These are phyloP conservation scores for Lerema accius DNA, from an alignment of 1,140 invertebrate species.

Conservation along the genomic window DNA sequence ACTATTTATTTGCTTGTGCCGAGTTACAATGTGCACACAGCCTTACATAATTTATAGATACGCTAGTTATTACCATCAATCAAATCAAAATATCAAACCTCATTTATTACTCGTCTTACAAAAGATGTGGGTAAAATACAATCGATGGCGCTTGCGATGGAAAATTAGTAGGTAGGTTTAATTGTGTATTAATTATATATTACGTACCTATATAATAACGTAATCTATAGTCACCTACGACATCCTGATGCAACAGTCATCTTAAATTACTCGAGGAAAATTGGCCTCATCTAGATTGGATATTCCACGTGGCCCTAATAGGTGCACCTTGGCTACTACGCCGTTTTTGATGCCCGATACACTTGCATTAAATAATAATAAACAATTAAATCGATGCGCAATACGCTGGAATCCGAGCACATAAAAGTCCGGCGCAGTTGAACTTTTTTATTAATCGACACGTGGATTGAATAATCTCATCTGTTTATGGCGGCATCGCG, in stretches of 20 bases:
- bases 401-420: slow-evolving; percentile 7
- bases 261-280: slow-evolving; percentile 3
- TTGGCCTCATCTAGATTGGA: not conserved
- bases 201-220: no score
- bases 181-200: no score
- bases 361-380: slow-evolving; percentile 14
- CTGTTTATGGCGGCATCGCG: not conserved
- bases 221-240: not conserved
- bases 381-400: slow-evolving; percentile 17
- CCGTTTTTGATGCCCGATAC: slow-evolving; percentile 13
- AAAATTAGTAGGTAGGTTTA: no score
- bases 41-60: no score
- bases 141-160: no score
- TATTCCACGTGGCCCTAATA: slow-evolving; percentile 17
- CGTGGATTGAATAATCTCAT: slow-evolving; percentile 10
- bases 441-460: slow-evolving; percentile 13
- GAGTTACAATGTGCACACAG: no score
- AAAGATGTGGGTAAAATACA: no score
- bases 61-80: no score
- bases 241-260: slow-evolving; percentile 10
- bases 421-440: slow-evolving; percentile 15
- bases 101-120: no score
- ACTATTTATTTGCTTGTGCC: no score
- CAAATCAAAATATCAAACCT: no score
- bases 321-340: slow-evolving; percentile 1